Evolutionary conservation across 2,113 vertebrate species (phyloP).

Genomic region (Marcusenius ussheri): DNA sequence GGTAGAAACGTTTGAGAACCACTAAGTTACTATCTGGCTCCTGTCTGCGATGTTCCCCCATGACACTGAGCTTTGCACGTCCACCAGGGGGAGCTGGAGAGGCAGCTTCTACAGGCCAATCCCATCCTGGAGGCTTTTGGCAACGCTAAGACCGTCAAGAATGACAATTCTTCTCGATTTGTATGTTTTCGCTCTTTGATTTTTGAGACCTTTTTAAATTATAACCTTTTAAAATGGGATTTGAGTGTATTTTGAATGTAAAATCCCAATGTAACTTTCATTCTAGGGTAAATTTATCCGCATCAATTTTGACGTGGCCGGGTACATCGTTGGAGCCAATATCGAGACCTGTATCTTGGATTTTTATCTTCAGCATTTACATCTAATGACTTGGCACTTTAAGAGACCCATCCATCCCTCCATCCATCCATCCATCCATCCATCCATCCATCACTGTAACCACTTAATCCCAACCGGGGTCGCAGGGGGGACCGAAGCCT

Average conservation of each 20-base stretch:
- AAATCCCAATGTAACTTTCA: conserved; percentile 13
- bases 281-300: conserved; percentile 73
- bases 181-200: conserved; percentile 53
- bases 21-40: neutral
- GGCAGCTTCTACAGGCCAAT: conserved; percentile 83
- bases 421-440: neutral
- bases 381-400: neutral
- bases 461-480: too few relatives aligned
- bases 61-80: conserved; percentile 37
- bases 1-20: conserved; percentile 7
- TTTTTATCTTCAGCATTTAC: neutral
- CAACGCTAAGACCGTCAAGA: conserved; percentile 85
- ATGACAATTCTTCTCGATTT: conserved; percentile 85
- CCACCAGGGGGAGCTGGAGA: conserved; percentile 79
- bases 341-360: conserved; percentile 75
- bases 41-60: neutral
- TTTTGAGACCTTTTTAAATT: neutral
- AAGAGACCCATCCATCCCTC: neutral
- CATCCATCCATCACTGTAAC: neutral
- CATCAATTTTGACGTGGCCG: conserved; percentile 72
- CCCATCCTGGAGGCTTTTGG: conserved; percentile 85
- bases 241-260: neutral
- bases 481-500: too few relatives aligned
- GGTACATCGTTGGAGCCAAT: conserved; percentile 76
- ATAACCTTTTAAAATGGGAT: neutral